phyloP scores from a whole-genome alignment of 2,888 invertebrate species.

The Elmis aenea region DNA sequence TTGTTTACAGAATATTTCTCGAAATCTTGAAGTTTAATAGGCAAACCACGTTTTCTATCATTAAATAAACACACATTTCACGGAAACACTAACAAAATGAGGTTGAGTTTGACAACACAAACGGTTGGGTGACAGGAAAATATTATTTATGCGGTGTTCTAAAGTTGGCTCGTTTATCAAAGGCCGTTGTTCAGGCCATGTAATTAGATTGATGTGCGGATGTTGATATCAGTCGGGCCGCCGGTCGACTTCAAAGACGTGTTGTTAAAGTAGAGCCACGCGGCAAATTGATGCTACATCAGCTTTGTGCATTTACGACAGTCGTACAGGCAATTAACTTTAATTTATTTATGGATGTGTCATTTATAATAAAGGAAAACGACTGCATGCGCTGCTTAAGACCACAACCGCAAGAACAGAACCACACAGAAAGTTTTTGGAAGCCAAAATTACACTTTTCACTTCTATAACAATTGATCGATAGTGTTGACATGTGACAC shows the following conservation, averaged over 20 bases:
- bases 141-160: slow-evolving; percentile 31
- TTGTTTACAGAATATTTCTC: no score
- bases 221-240: slow-evolving; percentile 41
- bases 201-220: slow-evolving; percentile 45
- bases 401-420: no score
- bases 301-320: slow-evolving; percentile 25
- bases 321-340: slow-evolving; percentile 28
- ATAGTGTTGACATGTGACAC: slow-evolving; percentile 14
- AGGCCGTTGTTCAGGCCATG: slow-evolving; percentile 33
- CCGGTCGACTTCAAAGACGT: slow-evolving; percentile 37
- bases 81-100: no score
- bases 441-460: no score
- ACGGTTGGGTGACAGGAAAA: slow-evolving; percentile 25
- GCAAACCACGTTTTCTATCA: no score
- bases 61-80: no score
- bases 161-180: slow-evolving; percentile 35
- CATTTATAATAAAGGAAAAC: slow-evolving; percentile 23
- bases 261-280: slow-evolving; percentile 26
- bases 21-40: no score
- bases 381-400: no score
- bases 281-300: slow-evolving; percentile 31
- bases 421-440: no score
- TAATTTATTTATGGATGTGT: slow-evolving; percentile 27
- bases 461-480: no score
- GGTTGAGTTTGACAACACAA: slow-evolving; percentile 16